Evolutionary conservation across 1,140 invertebrate species (phyloP).

Genomic region (Zaprionus ghesquierei): DNA sequence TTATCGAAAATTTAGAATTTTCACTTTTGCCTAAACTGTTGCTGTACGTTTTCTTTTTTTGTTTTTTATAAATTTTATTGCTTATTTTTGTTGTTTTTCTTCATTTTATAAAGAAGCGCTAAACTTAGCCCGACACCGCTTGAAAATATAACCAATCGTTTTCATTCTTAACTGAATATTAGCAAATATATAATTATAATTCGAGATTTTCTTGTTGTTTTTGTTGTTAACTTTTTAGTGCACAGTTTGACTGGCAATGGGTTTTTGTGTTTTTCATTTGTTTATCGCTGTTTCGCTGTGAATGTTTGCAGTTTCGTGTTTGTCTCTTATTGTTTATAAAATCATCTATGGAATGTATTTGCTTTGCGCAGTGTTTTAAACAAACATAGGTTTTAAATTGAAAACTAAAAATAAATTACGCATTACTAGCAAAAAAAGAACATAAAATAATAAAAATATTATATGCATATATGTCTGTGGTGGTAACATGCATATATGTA

Average conservation of each 20-base stretch:
- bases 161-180: constrained; percentile 46
- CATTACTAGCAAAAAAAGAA: constrained; percentile 57
- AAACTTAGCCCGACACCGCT: constrained; percentile 73
- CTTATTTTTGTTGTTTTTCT: constrained; percentile 49
- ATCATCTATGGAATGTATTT: constrained; percentile 74
- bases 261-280: constrained; percentile 25
- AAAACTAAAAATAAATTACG: constrained; percentile 62
- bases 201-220: constrained; percentile 65
- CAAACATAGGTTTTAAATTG: constrained; percentile 26
- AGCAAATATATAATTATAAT: constrained; percentile 56
- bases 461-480: constrained; percentile 12
- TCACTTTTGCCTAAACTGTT: constrained; percentile 45
- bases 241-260: constrained; percentile 67
- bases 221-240: constrained; percentile 34
- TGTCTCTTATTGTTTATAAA: constrained; percentile 53
- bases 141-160: constrained; percentile 66
- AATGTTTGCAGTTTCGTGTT: constrained; percentile 59
- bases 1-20: constrained; percentile 72
- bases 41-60: constrained; percentile 24
- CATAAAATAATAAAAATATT: constrained; percentile 38
- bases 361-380: constrained; percentile 40
- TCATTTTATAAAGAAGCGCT: constrained; percentile 74
- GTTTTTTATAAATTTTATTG: constrained; percentile 13
- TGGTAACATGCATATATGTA: constrained; percentile 9
- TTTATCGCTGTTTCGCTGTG: constrained; percentile 44